A percentile compares a stretch with the other conserved stretches of the same genome.
These are phyloP conservation scores for Ictidomys tridecemlineatus DNA, from an alignment of 2,113 vertebrate genomes.

Conservation along the genomic window DNA sequence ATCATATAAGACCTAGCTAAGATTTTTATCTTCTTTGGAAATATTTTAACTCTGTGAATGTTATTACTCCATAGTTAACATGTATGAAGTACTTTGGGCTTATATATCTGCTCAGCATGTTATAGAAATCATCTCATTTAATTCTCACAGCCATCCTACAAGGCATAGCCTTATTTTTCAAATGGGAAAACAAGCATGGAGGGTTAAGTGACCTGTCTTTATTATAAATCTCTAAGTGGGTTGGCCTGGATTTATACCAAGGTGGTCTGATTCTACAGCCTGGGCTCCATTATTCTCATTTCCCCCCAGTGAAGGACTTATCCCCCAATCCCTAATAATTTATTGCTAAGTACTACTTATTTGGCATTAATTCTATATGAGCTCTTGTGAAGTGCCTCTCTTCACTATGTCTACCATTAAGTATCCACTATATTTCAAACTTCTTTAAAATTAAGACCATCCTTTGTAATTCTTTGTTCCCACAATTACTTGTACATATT, in stretches of 20 bases:
- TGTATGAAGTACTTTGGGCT: background rate
- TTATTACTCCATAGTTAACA: background rate
- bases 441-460: background rate
- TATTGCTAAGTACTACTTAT: background rate
- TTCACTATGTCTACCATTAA: background rate
- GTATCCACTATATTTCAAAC: background rate
- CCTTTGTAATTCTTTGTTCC: constrained; percentile 6
- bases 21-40: background rate
- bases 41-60: background rate
- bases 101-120: background rate
- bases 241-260: background rate
- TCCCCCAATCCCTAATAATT: background rate
- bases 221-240: background rate
- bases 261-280: background rate
- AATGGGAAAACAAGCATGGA: background rate
- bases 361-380: background rate
- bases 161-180: background rate
- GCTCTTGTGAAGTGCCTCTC: background rate
- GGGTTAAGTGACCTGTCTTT: background rate
- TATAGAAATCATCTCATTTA: background rate
- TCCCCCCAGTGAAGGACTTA: background rate
- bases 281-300: background rate
- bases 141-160: background rate
- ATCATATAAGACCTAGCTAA: background rate
- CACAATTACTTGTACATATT: background rate